These are phyloP conservation scores for Eustalomyia histrio DNA, from an alignment of 2,888 invertebrate genomes.

Conservation along the genomic window DNA sequence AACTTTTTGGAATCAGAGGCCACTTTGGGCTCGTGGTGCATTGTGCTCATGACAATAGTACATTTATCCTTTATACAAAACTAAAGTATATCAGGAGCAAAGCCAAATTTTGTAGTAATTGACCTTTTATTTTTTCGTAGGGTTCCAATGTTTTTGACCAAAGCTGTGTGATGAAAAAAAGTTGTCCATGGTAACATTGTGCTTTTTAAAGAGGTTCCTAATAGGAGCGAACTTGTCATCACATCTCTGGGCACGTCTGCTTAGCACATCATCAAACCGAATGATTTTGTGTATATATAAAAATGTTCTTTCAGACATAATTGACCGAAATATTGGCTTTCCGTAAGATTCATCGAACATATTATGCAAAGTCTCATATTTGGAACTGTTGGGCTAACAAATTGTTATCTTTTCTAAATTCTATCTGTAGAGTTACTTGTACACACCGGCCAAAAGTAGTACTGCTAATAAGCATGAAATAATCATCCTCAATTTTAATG, in stretches of 20 bases:
- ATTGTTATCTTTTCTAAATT: too few relatives aligned
- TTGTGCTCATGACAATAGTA: too few relatives aligned
- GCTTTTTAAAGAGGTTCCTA: conserved; percentile 32
- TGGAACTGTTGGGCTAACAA: too few relatives aligned
- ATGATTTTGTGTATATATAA: conserved; percentile 24
- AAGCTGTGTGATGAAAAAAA: conserved; percentile 37
- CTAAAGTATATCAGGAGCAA: too few relatives aligned
- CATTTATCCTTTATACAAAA: too few relatives aligned
- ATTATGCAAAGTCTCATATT: conserved; percentile 29
- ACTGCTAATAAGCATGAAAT: conserved; percentile 28
- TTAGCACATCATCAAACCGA: conserved; percentile 26
- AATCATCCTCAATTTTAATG: conserved; percentile 22
- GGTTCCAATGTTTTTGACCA: conserved; percentile 22
- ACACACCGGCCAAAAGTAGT: conserved; percentile 30
- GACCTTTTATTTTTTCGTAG: too few relatives aligned
- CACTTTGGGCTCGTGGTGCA: too few relatives aligned
- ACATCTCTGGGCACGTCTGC: conserved; percentile 8
- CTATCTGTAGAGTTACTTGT: too few relatives aligned
- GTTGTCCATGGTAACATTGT: conserved; percentile 35
- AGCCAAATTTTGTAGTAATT: background rate
- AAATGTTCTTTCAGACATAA: conserved; percentile 20
- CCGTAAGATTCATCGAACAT: conserved; percentile 22
- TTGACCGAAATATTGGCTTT: too few relatives aligned
- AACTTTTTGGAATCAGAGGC: too few relatives aligned
- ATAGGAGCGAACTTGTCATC: conserved; percentile 34